These are phyloP conservation scores for Sus cebifrons DNA, from an alignment of 2,797 vertebrate species.

Conservation along the genomic window DNA sequence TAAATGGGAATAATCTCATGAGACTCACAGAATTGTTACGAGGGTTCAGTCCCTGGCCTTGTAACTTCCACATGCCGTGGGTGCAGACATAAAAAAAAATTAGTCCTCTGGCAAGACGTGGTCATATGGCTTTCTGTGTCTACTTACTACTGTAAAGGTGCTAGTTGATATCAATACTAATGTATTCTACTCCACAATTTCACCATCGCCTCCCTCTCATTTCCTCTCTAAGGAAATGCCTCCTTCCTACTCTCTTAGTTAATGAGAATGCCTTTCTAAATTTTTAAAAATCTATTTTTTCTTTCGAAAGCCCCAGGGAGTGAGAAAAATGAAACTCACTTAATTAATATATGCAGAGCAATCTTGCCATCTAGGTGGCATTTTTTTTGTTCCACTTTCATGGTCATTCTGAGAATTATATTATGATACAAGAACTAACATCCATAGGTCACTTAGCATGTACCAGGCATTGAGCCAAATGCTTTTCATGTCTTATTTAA, in stretches of 20 bases:
- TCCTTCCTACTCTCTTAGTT: background rate
- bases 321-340: slow-evolving; percentile 74
- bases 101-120: background rate
- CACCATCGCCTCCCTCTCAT: background rate
- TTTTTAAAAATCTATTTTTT: slow-evolving; percentile 71
- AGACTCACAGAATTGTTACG: background rate
- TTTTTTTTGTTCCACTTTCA: slow-evolving; percentile 55
- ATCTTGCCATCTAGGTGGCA: slow-evolving; percentile 47
- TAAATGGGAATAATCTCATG: background rate
- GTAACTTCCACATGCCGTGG: too few species aligned
- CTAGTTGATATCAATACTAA: background rate
- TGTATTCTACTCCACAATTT: background rate
- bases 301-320: slow-evolving; percentile 59
- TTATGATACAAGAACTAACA: slow-evolving; percentile 50
- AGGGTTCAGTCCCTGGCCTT: background rate
- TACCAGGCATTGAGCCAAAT: slow-evolving; percentile 10
- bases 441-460: slow-evolving; percentile 23
- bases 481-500: slow-evolving; percentile 17
- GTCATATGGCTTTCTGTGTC: background rate
- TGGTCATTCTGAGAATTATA: slow-evolving; percentile 48
- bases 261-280: slow-evolving; percentile 63
- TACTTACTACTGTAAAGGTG: background rate
- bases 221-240: background rate
- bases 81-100: background rate
- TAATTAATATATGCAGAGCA: slow-evolving; percentile 69